Evolutionary conservation across 2,113 vertebrate species (phyloP).

Genomic region (Saguinus imperator): DNA sequence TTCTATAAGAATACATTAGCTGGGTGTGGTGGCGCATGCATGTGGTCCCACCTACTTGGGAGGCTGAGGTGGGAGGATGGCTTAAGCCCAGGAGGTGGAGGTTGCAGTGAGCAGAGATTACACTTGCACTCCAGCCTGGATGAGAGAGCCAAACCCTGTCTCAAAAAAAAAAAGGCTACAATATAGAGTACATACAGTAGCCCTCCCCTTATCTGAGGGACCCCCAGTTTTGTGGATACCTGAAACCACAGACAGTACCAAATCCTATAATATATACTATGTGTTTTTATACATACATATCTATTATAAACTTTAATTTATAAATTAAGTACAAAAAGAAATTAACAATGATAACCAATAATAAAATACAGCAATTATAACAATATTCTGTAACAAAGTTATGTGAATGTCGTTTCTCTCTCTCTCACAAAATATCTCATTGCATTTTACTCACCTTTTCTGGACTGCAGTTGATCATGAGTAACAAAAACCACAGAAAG

Average conservation of each 20-base stretch:
- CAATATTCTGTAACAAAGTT: not conserved
- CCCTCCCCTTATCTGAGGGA: not conserved
- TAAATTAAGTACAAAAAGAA: not conserved
- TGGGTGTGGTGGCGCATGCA: not conserved
- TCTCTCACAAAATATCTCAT: not conserved
- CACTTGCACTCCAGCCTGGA: not conserved
- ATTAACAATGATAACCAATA: not conserved
- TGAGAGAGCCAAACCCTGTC: not conserved
- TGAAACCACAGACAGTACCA: not conserved
- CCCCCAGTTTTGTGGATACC: not conserved
- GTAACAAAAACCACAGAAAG: not conserved
- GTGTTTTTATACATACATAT: not conserved
- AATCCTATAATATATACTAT: not conserved
- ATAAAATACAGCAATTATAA: not conserved
- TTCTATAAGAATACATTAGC: not conserved
- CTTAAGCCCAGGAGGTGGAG: not conserved
- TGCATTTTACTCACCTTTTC: not conserved
- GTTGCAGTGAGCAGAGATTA: not conserved
- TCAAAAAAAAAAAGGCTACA: not conserved
- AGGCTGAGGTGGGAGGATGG: not conserved
- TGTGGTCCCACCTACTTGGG: not conserved
- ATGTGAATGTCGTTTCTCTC: not conserved
- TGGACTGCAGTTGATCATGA: not conserved
- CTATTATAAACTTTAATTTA: not conserved
- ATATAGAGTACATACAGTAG: not conserved